phyloP scores from a whole-genome alignment of 2,888 invertebrate genomes.

The Nesidiocoris tenuis region DNA sequence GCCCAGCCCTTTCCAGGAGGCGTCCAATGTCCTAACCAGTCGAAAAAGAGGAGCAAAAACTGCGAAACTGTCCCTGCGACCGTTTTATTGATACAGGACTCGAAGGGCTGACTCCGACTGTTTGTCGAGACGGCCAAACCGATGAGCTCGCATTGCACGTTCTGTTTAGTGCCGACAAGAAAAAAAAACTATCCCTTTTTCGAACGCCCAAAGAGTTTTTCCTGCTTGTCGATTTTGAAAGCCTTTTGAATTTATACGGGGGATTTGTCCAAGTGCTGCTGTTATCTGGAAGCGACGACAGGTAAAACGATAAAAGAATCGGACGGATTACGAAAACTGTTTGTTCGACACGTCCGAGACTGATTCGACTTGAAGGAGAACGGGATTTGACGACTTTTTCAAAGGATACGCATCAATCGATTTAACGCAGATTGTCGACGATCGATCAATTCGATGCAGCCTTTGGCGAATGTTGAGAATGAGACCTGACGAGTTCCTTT shows the following conservation, averaged over 20 bases:
- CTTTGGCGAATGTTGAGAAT: too few relatives aligned
- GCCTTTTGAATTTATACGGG: neutral
- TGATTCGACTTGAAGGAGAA: too few relatives aligned
- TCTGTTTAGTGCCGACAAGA: neutral
- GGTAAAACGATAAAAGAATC: neutral
- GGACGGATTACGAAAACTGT: neutral
- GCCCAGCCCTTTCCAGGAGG: neutral
- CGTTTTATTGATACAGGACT: slow-evolving; percentile 42
- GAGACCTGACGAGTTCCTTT: too few relatives aligned
- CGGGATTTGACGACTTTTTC: too few relatives aligned
- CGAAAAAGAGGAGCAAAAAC: slow-evolving; percentile 35
- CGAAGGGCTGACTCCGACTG: neutral
- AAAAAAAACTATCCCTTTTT: neutral
- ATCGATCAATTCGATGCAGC: too few relatives aligned
- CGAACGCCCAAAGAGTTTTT: neutral
- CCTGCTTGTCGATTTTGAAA: neutral
- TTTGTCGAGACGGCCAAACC: neutral
- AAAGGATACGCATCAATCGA: too few relatives aligned
- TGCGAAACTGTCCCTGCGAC: slow-evolving; percentile 2
- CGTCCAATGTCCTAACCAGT: too few relatives aligned
- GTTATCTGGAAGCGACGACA: neutral
- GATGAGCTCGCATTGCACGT: neutral
- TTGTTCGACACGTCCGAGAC: too few relatives aligned
- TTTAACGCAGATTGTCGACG: too few relatives aligned
- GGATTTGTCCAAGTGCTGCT: neutral